A percentile compares a stretch with the other conserved stretches of the same genome.
phyloP scores from a whole-genome alignment of 1,140 invertebrate species.

The Hyles vespertilio region DNA sequence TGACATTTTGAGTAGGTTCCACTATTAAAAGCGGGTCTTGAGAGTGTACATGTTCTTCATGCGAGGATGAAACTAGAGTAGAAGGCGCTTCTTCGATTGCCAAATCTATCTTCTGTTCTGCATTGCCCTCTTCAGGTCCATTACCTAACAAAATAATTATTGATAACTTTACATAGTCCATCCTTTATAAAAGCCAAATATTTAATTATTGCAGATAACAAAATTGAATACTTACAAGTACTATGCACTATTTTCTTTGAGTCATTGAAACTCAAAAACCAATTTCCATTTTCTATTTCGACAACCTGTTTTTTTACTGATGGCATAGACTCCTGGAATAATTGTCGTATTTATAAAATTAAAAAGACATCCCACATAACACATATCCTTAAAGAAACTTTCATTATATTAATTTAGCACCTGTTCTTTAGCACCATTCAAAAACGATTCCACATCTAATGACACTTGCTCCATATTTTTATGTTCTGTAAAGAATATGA shows the following conservation, averaged over 20 bases:
- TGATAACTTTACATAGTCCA: too few species aligned
- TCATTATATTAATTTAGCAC: conserved; percentile 17
- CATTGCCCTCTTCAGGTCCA: conserved; percentile 22
- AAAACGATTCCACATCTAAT: conserved; percentile 44
- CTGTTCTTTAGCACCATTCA: conserved; percentile 31
- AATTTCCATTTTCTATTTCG: conserved; percentile 2
- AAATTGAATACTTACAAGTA: too few species aligned
- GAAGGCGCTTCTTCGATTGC: conserved; percentile 30
- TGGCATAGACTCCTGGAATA: too few species aligned
- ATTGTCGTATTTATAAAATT: too few species aligned
- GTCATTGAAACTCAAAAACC: neutral
- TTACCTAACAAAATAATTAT: conserved; percentile 23
- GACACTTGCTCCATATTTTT: conserved; percentile 10
- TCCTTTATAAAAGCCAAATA: too few species aligned
- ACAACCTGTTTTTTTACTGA: neutral
- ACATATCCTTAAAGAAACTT: too few species aligned
- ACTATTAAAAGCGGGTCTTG: conserved; percentile 6
- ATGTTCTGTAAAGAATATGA: conserved; percentile 28
- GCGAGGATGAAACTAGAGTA: conserved; percentile 16
- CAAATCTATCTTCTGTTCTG: conserved; percentile 27
- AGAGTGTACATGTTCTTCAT: conserved; percentile 16
- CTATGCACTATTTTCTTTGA: too few species aligned
- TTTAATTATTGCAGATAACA: too few species aligned
- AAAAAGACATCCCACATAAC: too few species aligned
- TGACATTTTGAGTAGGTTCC: conserved; percentile 22